A percentile compares a stretch with the other conserved stretches of the same genome.
Evolutionary conservation across 2,113 vertebrate genomes (phyloP).

Genomic region (Chaetodon auriga): DNA sequence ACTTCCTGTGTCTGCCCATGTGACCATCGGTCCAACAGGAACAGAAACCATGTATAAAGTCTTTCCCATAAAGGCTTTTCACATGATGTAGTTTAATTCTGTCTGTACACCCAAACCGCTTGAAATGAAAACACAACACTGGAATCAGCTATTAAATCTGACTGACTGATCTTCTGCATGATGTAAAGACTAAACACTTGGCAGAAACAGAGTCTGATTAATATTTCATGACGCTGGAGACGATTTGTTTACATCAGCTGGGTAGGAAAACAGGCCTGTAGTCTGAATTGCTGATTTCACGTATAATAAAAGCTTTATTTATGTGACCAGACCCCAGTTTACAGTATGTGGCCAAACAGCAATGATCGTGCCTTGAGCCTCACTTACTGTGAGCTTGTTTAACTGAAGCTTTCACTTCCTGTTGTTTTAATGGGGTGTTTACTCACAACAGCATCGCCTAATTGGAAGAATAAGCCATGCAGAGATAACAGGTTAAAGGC

Average conservation of each 20-base stretch:
- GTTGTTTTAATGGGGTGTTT: neutral
- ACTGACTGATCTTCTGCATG: neutral
- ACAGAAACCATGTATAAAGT: conserved; percentile 19
- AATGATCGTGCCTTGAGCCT: neutral
- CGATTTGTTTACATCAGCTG: neutral
- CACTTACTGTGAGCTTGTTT: neutral
- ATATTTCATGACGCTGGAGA: neutral
- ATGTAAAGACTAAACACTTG: neutral
- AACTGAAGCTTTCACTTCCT: neutral
- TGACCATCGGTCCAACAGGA: conserved; percentile 45
- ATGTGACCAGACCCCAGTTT: neutral
- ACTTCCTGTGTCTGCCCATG: conserved; percentile 58
- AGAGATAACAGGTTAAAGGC: neutral
- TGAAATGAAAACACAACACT: neutral
- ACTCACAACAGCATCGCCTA: no score
- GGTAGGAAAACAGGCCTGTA: neutral
- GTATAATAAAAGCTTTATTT: neutral
- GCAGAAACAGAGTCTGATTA: neutral
- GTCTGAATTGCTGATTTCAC: neutral
- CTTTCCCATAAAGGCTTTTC: neutral
- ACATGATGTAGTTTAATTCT: no score
- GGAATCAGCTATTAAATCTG: neutral
- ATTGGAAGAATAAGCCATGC: neutral
- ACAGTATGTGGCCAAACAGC: neutral
- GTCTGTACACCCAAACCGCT: neutral